Evolutionary conservation across 2,797 vertebrate species (phyloP).

Genomic region (Paratrypauchen microcephalus): DNA sequence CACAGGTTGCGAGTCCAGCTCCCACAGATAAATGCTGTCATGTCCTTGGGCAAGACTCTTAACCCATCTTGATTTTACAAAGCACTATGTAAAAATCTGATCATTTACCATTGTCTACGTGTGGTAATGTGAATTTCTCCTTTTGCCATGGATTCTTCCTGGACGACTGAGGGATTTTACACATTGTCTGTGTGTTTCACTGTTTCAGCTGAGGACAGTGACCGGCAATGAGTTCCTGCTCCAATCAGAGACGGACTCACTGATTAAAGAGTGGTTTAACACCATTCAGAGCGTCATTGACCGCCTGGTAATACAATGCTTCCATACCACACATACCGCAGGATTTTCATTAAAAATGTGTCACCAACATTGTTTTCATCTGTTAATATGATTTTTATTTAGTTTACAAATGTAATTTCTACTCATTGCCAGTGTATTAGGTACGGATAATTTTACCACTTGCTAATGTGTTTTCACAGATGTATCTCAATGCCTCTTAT

Average conservation of each 20-base stretch:
- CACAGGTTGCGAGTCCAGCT: no score
- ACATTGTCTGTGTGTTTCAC: background rate
- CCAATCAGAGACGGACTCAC: conserved; percentile 86
- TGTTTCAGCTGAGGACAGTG: conserved; percentile 84
- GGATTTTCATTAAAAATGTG: background rate
- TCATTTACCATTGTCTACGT: no score
- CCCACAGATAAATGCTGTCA: no score
- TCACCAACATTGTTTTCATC: background rate
- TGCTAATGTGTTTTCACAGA: background rate
- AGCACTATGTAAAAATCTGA: no score
- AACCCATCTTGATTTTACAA: no score
- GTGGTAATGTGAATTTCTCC: background rate
- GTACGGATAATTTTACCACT: background rate
- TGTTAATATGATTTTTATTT: background rate
- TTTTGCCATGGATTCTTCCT: no score
- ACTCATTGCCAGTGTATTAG: background rate
- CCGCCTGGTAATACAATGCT: conserved; percentile 79
- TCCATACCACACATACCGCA: background rate
- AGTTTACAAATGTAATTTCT: background rate
- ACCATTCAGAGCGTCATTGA: conserved; percentile 86
- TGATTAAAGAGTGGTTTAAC: conserved; percentile 86
- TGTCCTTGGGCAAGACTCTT: no score
- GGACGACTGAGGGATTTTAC: no score
- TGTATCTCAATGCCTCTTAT: background rate
- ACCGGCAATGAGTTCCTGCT: conserved; percentile 92